Percentiles rank a stretch among this genome's conserved stretches.
These are phyloP conservation scores for Sinocyclocheilus rhinocerous DNA, from an alignment of 2,113 vertebrate genomes.

Conservation along the genomic window DNA sequence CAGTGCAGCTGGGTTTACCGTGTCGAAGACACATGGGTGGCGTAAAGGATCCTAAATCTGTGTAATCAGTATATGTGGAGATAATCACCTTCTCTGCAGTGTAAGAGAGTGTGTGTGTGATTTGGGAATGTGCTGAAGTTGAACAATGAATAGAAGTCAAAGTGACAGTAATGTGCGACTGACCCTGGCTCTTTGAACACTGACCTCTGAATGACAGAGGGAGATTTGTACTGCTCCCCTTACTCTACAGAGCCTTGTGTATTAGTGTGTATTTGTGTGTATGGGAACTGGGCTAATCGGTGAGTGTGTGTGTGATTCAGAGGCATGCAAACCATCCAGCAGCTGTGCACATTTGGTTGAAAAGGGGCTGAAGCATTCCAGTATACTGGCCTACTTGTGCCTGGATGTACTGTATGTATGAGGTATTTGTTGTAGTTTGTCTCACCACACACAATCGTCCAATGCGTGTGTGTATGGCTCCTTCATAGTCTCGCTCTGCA, in stretches of 20 bases:
- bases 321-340: slow-evolving; percentile 50
- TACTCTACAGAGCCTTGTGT: slow-evolving; percentile 18
- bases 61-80: slow-evolving; percentile 16
- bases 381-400: slow-evolving; percentile 46
- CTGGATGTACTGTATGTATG: slow-evolving; percentile 6
- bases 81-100: slow-evolving; percentile 26
- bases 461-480: slow-evolving; percentile 82
- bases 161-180: slow-evolving; percentile 16
- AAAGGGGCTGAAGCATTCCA: slow-evolving; percentile 27
- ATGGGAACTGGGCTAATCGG: neutral
- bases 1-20: slow-evolving; percentile 5
- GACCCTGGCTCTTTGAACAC: slow-evolving; percentile 28
- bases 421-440: neutral
- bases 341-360: slow-evolving; percentile 52
- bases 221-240: slow-evolving; percentile 4
- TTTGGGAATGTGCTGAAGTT: neutral
- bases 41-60: slow-evolving; percentile 24
- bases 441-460: slow-evolving; percentile 91
- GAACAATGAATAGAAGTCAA: slow-evolving; percentile 34
- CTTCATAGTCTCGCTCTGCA: slow-evolving; percentile 80
- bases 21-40: neutral
- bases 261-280: slow-evolving; percentile 38
- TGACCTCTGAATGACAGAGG: slow-evolving; percentile 43
- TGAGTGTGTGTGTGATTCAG: slow-evolving; percentile 2
- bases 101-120: neutral